A percentile compares a stretch with the other conserved stretches of the same genome.
phyloP scores from a whole-genome alignment of 2,888 invertebrate species.

The Lasioglossum figueresi region DNA sequence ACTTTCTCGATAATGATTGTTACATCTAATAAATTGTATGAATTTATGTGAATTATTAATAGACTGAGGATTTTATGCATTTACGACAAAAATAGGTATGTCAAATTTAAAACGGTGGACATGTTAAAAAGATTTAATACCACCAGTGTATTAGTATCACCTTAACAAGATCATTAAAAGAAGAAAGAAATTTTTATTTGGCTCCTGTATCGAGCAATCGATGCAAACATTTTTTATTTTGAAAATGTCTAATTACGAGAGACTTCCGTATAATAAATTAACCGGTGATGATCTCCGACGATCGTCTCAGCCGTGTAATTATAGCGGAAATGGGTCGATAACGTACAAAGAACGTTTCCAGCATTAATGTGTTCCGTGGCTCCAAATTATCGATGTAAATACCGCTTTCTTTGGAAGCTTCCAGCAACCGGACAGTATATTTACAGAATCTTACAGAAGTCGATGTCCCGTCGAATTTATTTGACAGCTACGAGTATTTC shows the following conservation, averaged over 20 bases:
- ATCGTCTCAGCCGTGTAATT: not conserved
- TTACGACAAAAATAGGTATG: too few relatives aligned
- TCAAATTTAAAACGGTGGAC: too few relatives aligned
- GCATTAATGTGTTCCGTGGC: not conserved
- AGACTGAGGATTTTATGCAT: too few relatives aligned
- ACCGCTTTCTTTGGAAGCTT: conserved; percentile 20
- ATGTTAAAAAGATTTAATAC: too few relatives aligned
- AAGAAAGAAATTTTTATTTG: too few relatives aligned
- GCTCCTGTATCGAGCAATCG: too few relatives aligned
- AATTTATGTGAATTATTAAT: too few relatives aligned
- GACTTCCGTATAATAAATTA: conserved; percentile 22
- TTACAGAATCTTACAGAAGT: not conserved
- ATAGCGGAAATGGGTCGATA: conserved; percentile 5
- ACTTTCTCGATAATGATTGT: too few relatives aligned
- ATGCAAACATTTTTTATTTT: too few relatives aligned
- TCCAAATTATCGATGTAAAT: conserved; percentile 1
- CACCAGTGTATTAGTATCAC: too few relatives aligned
- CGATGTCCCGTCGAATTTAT: conserved; percentile 8
- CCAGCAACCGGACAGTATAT: not conserved
- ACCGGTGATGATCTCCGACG: not conserved
- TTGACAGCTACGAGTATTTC: not conserved
- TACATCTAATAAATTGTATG: not conserved
- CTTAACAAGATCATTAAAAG: too few relatives aligned
- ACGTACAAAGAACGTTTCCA: not conserved
- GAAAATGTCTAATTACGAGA: conserved; percentile 24